Evolutionary conservation across 2,797 vertebrate species (phyloP), one percentile per base, ranked within the genome.

Genomic region (Salarias fasciatus): DNA sequence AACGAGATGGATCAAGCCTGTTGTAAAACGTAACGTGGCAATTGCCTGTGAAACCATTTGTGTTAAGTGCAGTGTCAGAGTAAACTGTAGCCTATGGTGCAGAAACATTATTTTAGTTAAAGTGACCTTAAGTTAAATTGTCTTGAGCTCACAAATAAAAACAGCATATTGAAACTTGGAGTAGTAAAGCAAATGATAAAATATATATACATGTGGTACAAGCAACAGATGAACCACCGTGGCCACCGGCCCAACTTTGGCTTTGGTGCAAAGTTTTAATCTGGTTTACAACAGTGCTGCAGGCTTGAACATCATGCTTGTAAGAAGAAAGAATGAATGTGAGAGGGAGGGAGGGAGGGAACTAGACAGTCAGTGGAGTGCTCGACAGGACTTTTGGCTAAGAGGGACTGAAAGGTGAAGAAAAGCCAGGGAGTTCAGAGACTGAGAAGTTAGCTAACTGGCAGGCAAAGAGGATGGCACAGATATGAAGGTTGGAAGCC

Each of bases 401-500:
- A 11, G 11, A 86, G 69, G 73, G 72, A 78, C 75, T 82, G 77
- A 69, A 59, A 85, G 85, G 83, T 83, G 86, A 84, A 67, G 52
- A 49, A 59, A 77, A 68, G 69, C 42, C 58, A 53, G 42, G 57
- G 74, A 80, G 80, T 79, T 83, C 67, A 64, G 75, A 85, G 69
- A 36, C 77, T 45, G 64, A 15, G 63, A 83, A 87, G 82, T 83
- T 77, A 72, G 83, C 79, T 86, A 83, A 84, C 86, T 86, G 75
- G 83, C 83, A 81, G 83, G 72, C 48, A 43, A 67, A 78, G 63
- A 70, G 71, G 75, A 88, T 83, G 78, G 80, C 77, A 83, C 75
- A 69, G 87, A 89, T 88, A 82, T 79, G 75, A 83, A 81, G 72
- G 72, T 68, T 86, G 80, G 69, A 74, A 73, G 77, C 84, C 75